phyloP scores from a whole-genome alignment of 2,888 invertebrate genomes.

The Amitus sp. region DNA sequence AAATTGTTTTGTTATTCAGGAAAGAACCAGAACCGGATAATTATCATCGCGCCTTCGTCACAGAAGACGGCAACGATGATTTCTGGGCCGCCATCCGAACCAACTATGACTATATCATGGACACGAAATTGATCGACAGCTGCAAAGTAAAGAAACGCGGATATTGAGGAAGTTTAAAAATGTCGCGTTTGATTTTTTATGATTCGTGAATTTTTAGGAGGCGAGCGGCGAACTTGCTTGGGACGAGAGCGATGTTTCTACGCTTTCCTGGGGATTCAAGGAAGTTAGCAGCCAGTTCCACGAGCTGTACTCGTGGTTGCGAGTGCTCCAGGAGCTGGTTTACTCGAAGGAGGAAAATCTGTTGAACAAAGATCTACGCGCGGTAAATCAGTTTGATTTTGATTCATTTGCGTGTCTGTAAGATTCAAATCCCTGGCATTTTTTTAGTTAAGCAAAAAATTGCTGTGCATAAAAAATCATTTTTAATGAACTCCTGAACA shows the following conservation, averaged over 20 bases:
- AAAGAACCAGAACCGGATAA: conserved; percentile 76
- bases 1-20: conserved; percentile 65
- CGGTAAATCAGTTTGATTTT: no score
- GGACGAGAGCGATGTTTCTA: conserved; percentile 70
- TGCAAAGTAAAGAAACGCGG: no score
- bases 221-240: conserved; percentile 79
- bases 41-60: conserved; percentile 74
- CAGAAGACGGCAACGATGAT: conserved; percentile 84
- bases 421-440: no score
- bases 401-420: no score
- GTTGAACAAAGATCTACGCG: conserved; percentile 74
- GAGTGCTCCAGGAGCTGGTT: conserved; percentile 80
- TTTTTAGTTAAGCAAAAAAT: no score
- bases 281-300: conserved; percentile 83
- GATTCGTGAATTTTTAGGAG: conserved; percentile 68
- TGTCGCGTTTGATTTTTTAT: background rate
- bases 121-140: conserved; percentile 90
- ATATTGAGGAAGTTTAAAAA: no score
- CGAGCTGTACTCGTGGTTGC: conserved; percentile 84
- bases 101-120: conserved; percentile 95
- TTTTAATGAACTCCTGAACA: no score
- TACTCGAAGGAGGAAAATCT: conserved; percentile 80
- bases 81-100: conserved; percentile 92
- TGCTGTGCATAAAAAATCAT: no score
- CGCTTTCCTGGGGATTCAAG: conserved; percentile 77